Evolutionary conservation across 2,888 invertebrate genomes (phyloP).

Genomic region (Catocala nupta): DNA sequence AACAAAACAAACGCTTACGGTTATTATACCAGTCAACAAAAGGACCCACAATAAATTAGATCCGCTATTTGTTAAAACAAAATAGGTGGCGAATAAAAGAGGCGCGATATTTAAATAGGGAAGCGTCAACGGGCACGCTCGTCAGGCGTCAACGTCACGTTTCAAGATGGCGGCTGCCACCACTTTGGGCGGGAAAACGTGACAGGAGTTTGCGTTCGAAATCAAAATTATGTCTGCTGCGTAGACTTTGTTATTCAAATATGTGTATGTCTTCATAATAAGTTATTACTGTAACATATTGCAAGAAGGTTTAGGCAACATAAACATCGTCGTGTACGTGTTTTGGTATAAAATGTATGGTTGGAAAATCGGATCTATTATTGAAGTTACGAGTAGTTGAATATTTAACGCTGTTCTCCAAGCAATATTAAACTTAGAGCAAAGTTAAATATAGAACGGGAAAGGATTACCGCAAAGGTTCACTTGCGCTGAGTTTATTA

Average conservation of each 20-base stretch:
- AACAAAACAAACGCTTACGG: slow-evolving; percentile 58
- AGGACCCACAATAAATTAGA: slow-evolving; percentile 73
- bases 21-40: slow-evolving; percentile 69
- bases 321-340: slow-evolving; percentile 22
- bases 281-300: slow-evolving; percentile 42
- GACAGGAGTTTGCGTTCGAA: slow-evolving; percentile 66
- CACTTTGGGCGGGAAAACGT: slow-evolving; percentile 77
- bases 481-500: not conserved
- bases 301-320: slow-evolving; percentile 25
- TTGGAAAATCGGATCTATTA: slow-evolving; percentile 1
- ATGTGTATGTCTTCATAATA: slow-evolving; percentile 46
- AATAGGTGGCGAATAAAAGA: slow-evolving; percentile 74
- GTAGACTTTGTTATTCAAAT: slow-evolving; percentile 51
- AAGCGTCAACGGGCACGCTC: slow-evolving; percentile 69
- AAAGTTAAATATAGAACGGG: not conserved
- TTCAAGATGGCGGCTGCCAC: slow-evolving; percentile 79
- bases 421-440: not conserved
- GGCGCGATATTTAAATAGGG: slow-evolving; percentile 76
- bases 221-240: slow-evolving; percentile 55
- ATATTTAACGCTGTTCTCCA: not conserved
- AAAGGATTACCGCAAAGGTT: not conserved
- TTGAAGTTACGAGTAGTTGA: not conserved
- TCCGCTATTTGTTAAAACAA: slow-evolving; percentile 61
- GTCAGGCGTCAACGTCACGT: slow-evolving; percentile 71
- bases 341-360: slow-evolving; percentile 17